A percentile compares a stretch with the other conserved stretches of the same genome.
Conservation (phyloP, 1,140 invertebrate genomes). For the Sminthurinus signatus region DNA sequence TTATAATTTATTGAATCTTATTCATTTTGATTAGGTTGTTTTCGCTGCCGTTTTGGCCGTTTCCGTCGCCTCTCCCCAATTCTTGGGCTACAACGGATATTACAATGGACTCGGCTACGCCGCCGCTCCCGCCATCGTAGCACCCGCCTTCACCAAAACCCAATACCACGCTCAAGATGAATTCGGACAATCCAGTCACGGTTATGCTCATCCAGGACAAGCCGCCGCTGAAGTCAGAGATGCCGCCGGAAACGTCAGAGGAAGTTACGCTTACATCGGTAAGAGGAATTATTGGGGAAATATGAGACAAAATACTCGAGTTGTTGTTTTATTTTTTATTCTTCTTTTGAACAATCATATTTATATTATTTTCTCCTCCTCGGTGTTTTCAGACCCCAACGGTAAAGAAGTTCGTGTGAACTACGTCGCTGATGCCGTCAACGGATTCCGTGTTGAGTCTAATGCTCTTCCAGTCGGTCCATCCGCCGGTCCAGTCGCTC, state of each 20-base stretch:
- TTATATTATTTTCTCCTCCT: too few relatives aligned
- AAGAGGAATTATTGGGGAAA: too few relatives aligned
- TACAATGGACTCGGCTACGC: slow-evolving; percentile 4
- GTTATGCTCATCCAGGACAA: slow-evolving; percentile 41
- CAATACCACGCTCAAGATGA: slow-evolving; percentile 43
- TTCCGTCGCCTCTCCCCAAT: slow-evolving; percentile 26
- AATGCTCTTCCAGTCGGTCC: slow-evolving; percentile 48
- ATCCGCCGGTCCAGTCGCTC: slow-evolving; percentile 6
- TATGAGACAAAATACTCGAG: too few relatives aligned
- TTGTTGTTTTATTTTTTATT: too few relatives aligned
- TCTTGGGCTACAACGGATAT: slow-evolving; percentile 14
- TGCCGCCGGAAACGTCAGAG: slow-evolving; percentile 45
- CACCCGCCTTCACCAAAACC: slow-evolving; percentile 35
- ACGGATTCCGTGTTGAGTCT: slow-evolving; percentile 52
- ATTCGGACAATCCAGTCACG: slow-evolving; percentile 21
- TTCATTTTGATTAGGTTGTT: slow-evolving; percentile 26
- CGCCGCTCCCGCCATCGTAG: slow-evolving; percentile 8
- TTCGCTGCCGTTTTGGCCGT: slow-evolving; percentile 30
- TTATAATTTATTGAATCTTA: too few relatives aligned
- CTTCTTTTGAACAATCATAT: too few relatives aligned
- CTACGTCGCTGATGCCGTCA: slow-evolving; percentile 48
- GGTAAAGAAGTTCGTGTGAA: slow-evolving; percentile 51
- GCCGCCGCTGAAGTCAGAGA: slow-evolving; percentile 40
- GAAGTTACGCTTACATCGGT: slow-evolving; percentile 49
- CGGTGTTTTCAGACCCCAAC: too few relatives aligned